phyloP scores from a whole-genome alignment of 2,888 invertebrate genomes.

The Agriopis marginaria region DNA sequence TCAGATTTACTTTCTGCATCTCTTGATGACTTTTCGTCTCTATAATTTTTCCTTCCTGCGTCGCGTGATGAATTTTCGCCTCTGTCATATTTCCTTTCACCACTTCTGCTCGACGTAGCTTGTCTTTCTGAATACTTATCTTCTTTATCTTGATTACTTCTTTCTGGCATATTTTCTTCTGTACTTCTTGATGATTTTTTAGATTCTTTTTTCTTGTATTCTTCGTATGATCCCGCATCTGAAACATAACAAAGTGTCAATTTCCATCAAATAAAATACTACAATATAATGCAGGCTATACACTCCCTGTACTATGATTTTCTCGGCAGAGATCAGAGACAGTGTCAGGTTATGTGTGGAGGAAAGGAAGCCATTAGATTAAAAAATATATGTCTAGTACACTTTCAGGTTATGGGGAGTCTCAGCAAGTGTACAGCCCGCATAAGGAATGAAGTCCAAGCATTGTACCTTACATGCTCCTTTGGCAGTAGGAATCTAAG shows the following conservation, averaged over 20 bases:
- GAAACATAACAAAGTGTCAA: slow-evolving; percentile 1
- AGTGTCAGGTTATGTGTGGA: background rate
- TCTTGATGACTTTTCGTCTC: slow-evolving; percentile 37
- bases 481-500: slow-evolving; percentile 47
- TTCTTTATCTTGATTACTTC: slow-evolving; percentile 44
- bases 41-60: slow-evolving; percentile 38
- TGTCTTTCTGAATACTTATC: slow-evolving; percentile 4
- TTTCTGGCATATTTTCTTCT: slow-evolving; percentile 55
- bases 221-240: slow-evolving; percentile 91
- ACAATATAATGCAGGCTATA: background rate
- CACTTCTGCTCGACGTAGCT: slow-evolving; percentile 4
- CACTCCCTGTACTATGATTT: background rate
- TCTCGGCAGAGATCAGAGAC: background rate
- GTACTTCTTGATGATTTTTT: slow-evolving; percentile 64
- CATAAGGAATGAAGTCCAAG: slow-evolving; percentile 46
- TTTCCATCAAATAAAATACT: background rate
- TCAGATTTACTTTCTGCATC: slow-evolving; percentile 36
- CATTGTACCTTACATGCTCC: slow-evolving; percentile 56
- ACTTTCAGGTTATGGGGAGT: background rate
- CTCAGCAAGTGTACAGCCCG: background rate
- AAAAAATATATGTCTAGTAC: background rate
- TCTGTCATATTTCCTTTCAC: slow-evolving; percentile 11
- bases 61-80: slow-evolving; percentile 35
- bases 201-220: slow-evolving; percentile 86
- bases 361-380: background rate